These are phyloP conservation scores for Scelioninae gen. 1 DNA, from an alignment of 2,888 invertebrate species.

Conservation along the genomic window DNA sequence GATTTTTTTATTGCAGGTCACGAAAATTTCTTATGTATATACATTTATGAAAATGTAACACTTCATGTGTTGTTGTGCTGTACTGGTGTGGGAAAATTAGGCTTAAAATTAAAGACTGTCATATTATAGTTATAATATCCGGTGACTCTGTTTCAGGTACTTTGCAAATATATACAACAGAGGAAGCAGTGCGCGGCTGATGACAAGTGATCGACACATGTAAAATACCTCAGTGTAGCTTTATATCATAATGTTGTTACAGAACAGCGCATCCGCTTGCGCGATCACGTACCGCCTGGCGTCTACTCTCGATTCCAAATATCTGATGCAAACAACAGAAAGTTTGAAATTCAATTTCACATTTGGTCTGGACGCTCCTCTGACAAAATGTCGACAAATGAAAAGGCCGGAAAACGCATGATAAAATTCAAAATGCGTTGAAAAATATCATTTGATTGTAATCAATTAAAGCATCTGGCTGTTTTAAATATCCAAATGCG, in stretches of 20 bases:
- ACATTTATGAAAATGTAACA: too few relatives aligned
- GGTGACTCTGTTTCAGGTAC: constrained; percentile 66
- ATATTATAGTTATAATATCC: neutral
- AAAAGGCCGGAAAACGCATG: constrained; percentile 22
- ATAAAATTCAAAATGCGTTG: constrained; percentile 4
- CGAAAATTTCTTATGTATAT: too few relatives aligned
- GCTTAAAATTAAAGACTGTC: too few relatives aligned
- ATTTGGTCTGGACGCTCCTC: constrained; percentile 10
- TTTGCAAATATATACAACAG: too few relatives aligned
- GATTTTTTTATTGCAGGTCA: too few relatives aligned
- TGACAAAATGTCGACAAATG: constrained; percentile 44
- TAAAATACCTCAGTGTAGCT: constrained; percentile 46
- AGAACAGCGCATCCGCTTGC: constrained; percentile 78
- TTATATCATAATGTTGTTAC: constrained; percentile 79
- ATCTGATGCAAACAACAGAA: constrained; percentile 50
- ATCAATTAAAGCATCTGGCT: too few relatives aligned
- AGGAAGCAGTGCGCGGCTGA: constrained; percentile 64
- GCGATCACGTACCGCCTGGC: constrained; percentile 77
- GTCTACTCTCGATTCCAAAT: constrained; percentile 53
- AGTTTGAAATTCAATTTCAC: constrained; percentile 66
- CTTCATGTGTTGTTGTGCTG: too few relatives aligned
- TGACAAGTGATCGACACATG: constrained; percentile 57
- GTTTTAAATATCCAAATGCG: too few relatives aligned
- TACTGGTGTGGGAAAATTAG: too few relatives aligned
- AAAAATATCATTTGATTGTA: too few relatives aligned